Evolutionary conservation across 2,888 invertebrate species (phyloP), one percentile per base, ranked within the genome.

Genomic region (Microctonus brassicae): DNA sequence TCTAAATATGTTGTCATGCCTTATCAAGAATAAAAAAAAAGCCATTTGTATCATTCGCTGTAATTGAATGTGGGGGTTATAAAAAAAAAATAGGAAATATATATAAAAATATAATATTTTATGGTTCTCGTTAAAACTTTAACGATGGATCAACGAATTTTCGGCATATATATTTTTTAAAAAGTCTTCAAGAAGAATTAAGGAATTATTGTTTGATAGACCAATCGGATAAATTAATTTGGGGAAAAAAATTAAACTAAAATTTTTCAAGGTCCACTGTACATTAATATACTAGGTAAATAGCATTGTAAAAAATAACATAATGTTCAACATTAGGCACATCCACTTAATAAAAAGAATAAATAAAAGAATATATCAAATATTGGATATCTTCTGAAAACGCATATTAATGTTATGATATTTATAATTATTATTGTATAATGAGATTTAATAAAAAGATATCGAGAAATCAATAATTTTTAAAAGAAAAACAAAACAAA

Each of bases 381-480:
- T 77, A 79, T 78, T 78, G 79, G 77, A 82, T 82, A 81, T 82
- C 82, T 82, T 83, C 82, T 82, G 81, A 77, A 82, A 79, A 83
- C 83, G 80, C 80, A 82, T 83, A 83, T 83, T 42, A 83, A 83
- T 83, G 83, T 33, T 33, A 33, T 33, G 3, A 33, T 33, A 5
- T n/a, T 39, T 39, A 39, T 39, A 3, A 39, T 39, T 39, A 39
- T 39, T 39, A 39, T 39, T 83, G 82, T 84, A 84, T 84, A 84
- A 84, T 74, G 79, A 84, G 82, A 83, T 84, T 83, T 82, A 78
- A 81, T 82, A 82, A 81, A 81, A 80, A 84, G 81, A 78, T 82
- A 83, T 84, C 81, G 79, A 81, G 81, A 79, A 81, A 83, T 79
- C 82, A 82, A 72, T 73, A 66, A 68, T 72, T 68, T 72, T 72